These are phyloP conservation scores for Ciconia stormi DNA, from an alignment of 2,113 vertebrate species.

Conservation along the genomic window DNA sequence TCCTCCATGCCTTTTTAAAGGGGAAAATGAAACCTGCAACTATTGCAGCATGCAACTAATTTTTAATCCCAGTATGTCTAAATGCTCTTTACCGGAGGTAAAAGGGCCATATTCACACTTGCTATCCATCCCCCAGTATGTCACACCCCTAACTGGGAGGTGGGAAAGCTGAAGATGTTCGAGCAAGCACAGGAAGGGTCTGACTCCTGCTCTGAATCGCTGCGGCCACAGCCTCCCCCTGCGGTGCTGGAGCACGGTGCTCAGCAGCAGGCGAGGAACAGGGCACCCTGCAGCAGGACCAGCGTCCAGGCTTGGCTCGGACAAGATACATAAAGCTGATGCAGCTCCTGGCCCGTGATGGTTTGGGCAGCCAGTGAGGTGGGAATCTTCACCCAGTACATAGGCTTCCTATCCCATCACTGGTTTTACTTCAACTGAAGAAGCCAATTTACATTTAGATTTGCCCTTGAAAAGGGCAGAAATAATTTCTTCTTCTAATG, in stretches of 20 bases:
- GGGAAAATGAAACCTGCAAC: not conserved
- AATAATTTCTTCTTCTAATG: not conserved
- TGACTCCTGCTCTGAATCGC: not conserved
- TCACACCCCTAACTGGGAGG: not conserved
- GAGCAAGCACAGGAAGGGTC: not conserved
- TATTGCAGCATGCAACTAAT: not conserved
- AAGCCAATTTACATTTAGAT: not conserved
- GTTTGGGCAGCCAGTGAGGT: not conserved
- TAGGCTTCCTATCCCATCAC: not conserved
- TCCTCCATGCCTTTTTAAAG: not conserved
- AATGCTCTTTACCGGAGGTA: not conserved
- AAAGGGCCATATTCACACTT: not conserved
- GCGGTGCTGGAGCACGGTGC: not conserved
- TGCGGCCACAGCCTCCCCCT: not conserved
- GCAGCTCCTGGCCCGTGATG: not conserved
- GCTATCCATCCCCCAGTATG: rapidly evolving
- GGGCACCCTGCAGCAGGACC: too few species aligned
- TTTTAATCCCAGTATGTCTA: not conserved
- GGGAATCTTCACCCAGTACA: too few species aligned
- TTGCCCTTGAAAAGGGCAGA: not conserved
- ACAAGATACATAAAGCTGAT: rapidly evolving
- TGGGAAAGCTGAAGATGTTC: not conserved
- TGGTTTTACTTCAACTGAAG: not conserved
- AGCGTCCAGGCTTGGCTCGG: not conserved
- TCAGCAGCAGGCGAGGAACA: not conserved